Conservation (phyloP, 2,888 invertebrate species). For the Eledona agricola region DNA sequence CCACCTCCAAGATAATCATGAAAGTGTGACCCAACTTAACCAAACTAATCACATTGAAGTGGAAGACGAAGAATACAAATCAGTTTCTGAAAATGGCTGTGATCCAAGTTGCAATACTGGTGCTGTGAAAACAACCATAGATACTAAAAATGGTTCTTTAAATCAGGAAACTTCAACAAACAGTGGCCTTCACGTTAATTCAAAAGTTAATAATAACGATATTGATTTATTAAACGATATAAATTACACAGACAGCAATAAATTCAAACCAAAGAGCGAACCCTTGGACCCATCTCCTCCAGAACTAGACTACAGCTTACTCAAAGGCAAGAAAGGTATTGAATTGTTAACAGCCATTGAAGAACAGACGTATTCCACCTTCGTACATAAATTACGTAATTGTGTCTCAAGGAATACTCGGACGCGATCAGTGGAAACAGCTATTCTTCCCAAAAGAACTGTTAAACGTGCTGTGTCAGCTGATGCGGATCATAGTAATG, state of each 20-base stretch:
- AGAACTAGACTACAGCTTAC: slow-evolving; percentile 50
- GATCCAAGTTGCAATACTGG: slow-evolving; percentile 50
- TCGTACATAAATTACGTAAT: slow-evolving; percentile 2
- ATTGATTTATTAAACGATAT: slow-evolving; percentile 28
- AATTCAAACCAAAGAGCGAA: slow-evolving; percentile 45
- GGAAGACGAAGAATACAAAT: slow-evolving; percentile 12
- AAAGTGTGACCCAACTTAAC: slow-evolving; percentile 13
- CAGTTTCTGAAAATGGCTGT: slow-evolving; percentile 47
- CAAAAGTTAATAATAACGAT: slow-evolving; percentile 47
- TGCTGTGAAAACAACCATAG: slow-evolving; percentile 42
- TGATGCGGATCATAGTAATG: slow-evolving; percentile 45
- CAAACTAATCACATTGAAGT: slow-evolving; percentile 4
- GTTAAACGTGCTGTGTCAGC: slow-evolving; percentile 54
- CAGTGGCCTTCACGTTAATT: slow-evolving; percentile 45
- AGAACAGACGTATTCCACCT: slow-evolving; percentile 44
- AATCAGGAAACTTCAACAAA: slow-evolving; percentile 44
- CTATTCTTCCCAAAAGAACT: slow-evolving; percentile 45
- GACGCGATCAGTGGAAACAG: slow-evolving; percentile 54
- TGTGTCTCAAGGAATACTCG: slow-evolving; percentile 51
- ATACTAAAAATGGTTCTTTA: slow-evolving; percentile 39
- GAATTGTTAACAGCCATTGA: slow-evolving; percentile 55
- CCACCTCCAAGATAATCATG: slow-evolving; percentile 1
- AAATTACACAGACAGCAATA: slow-evolving; percentile 35
- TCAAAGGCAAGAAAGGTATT: slow-evolving; percentile 55
- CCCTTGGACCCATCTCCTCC: slow-evolving; percentile 48